phyloP scores from a whole-genome alignment of 2,888 invertebrate genomes.

The Molanna angustata region DNA sequence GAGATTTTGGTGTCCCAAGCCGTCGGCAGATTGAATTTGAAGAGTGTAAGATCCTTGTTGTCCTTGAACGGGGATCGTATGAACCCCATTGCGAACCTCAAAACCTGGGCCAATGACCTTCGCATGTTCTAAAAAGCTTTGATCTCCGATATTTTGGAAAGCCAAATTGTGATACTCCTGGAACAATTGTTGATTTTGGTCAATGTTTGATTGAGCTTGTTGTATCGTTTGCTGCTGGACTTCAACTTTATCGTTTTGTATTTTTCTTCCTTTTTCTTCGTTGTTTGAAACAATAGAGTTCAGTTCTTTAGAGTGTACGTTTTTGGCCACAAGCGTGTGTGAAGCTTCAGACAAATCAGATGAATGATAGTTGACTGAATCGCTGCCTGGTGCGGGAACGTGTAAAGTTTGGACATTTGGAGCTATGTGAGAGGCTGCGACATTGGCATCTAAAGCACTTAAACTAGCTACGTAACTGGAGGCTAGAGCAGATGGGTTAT shows the following conservation, averaged over 20 bases:
- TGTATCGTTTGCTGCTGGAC: constrained; percentile 12
- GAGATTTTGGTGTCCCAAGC: constrained; percentile 46
- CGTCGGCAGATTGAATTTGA: constrained; percentile 72
- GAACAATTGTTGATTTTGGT: constrained; percentile 22
- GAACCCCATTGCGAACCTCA: constrained; percentile 20
- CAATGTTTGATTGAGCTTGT: background rate
- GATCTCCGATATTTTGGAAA: constrained; percentile 24
- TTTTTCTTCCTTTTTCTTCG: constrained; percentile 8
- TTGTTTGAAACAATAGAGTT: constrained; percentile 7
- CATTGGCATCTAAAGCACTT: constrained; percentile 51
- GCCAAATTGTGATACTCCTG: constrained; percentile 34
- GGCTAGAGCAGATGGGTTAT: constrained; percentile 47
- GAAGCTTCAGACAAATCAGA: constrained; percentile 44
- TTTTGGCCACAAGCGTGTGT: constrained; percentile 40
- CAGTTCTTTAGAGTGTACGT: constrained; percentile 22
- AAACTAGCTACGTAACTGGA: constrained; percentile 55
- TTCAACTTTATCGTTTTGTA: constrained; percentile 12
- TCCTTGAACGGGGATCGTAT: constrained; percentile 53
- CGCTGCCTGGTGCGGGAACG: constrained; percentile 39
- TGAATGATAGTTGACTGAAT: constrained; percentile 40
- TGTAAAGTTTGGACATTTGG: constrained; percentile 35
- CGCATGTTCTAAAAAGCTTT: constrained; percentile 39
- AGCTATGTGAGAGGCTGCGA: constrained; percentile 39
- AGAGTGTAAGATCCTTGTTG: constrained; percentile 66
- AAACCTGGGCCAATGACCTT: constrained; percentile 33